These are phyloP conservation scores for Haplotaxodon microlepis DNA, from an alignment of 2,113 vertebrate species.

Conservation along the genomic window DNA sequence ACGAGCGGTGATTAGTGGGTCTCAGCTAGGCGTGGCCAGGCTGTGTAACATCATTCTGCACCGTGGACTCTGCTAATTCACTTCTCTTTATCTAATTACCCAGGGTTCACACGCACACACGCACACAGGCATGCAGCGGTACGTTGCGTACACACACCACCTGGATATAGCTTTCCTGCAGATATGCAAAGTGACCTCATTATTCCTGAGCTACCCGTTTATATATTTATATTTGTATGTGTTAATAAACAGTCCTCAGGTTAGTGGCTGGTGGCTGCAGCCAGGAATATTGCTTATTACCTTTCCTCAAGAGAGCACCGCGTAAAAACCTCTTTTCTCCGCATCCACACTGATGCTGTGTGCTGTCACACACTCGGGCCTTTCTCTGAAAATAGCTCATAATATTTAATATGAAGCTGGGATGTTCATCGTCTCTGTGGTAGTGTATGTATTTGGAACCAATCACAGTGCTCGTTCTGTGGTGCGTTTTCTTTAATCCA, in stretches of 20 bases:
- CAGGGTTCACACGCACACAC: slow-evolving; percentile 61
- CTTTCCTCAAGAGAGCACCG: background rate
- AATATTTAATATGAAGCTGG: background rate
- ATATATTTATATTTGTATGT: slow-evolving; percentile 45
- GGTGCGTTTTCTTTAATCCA: background rate
- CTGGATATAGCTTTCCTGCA: slow-evolving; percentile 39
- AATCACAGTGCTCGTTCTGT: background rate
- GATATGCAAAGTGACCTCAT: slow-evolving; percentile 62
- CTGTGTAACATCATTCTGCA: slow-evolving; percentile 81
- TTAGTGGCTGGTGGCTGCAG: slow-evolving; percentile 19
- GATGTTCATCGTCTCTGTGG: background rate
- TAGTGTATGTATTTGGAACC: background rate
- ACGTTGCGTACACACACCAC: background rate
- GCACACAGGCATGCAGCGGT: slow-evolving; percentile 12
- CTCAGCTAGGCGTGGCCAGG: slow-evolving; percentile 74
- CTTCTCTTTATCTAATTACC: slow-evolving; percentile 91
- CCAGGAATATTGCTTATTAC: slow-evolving; percentile 18
- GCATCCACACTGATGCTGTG: background rate
- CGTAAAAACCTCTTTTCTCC: background rate
- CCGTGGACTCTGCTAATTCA: slow-evolving; percentile 91
- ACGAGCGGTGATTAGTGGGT: slow-evolving; percentile 90
- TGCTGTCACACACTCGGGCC: background rate
- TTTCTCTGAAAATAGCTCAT: background rate
- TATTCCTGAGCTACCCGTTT: slow-evolving; percentile 44
- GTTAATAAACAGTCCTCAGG: slow-evolving; percentile 43